Evolutionary conservation across 2,113 vertebrate species (phyloP).

Genomic region (Chaetops frenatus): DNA sequence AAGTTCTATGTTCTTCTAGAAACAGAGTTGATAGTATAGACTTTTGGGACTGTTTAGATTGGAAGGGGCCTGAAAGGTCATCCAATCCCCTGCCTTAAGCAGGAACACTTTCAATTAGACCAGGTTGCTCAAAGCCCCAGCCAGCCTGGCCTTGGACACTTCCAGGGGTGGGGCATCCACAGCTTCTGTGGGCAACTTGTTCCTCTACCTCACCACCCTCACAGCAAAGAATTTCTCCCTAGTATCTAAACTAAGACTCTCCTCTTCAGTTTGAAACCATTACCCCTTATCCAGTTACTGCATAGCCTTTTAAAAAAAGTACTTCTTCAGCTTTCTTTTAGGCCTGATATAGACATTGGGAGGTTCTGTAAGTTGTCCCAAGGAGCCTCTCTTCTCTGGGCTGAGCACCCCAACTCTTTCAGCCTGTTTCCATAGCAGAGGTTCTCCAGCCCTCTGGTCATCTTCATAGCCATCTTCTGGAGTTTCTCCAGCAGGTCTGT

Average conservation of each 20-base stretch:
- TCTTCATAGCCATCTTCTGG: background rate
- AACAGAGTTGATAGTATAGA: background rate
- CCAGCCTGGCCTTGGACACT: background rate
- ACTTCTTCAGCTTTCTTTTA: background rate
- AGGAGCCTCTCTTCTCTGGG: background rate
- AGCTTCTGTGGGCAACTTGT: background rate
- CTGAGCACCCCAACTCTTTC: background rate
- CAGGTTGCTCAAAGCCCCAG: background rate
- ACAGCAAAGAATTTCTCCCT: background rate
- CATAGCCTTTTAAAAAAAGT: background rate
- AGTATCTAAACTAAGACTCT: background rate
- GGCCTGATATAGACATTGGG: fast-evolving
- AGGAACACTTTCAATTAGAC: background rate
- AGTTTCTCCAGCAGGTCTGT: background rate
- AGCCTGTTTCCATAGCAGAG: background rate
- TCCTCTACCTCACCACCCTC: background rate
- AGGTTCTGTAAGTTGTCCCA: background rate
- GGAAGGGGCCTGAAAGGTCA: background rate
- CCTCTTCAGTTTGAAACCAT: background rate
- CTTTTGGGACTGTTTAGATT: background rate
- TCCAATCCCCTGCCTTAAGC: background rate
- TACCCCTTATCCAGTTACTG: background rate
- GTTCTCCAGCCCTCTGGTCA: background rate
- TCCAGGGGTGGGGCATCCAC: background rate
- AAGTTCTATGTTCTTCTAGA: background rate